These are phyloP conservation scores for Tetragonula carbonaria DNA, from an alignment of 2,888 invertebrate species.

Conservation along the genomic window DNA sequence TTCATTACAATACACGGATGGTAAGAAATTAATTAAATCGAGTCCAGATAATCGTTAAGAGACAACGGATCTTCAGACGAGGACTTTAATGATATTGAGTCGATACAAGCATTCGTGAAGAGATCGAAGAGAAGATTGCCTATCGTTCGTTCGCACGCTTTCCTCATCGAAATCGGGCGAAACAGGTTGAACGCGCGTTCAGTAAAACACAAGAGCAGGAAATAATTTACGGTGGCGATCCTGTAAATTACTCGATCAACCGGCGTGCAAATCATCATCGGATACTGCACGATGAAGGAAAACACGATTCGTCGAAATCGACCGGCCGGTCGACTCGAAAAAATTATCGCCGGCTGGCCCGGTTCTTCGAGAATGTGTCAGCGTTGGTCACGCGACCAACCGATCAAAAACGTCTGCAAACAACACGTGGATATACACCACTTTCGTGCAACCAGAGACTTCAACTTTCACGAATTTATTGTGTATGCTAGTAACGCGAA, in stretches of 20 bases:
- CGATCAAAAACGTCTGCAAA: slow-evolving; percentile 20
- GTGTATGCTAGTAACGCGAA: too few species aligned
- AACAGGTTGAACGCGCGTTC: background rate
- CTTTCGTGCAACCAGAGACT: slow-evolving; percentile 49
- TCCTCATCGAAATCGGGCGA: slow-evolving; percentile 2
- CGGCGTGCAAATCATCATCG: slow-evolving; percentile 30
- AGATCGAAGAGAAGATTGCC: background rate
- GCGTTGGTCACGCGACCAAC: slow-evolving; percentile 41
- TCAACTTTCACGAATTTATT: slow-evolving; percentile 52
- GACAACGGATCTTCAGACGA: background rate
- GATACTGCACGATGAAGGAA: slow-evolving; percentile 4
- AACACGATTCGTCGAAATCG: slow-evolving; percentile 18
- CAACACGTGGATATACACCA: slow-evolving; percentile 23
- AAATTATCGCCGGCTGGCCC: slow-evolving; percentile 2
- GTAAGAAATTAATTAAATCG: background rate
- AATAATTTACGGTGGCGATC: slow-evolving; percentile 13
- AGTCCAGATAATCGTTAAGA: background rate
- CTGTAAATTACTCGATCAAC: slow-evolving; percentile 27
- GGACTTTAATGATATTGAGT: background rate
- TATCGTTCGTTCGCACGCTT: slow-evolving; percentile 20
- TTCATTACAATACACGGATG: too few species aligned
- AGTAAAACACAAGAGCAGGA: background rate
- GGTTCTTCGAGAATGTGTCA: slow-evolving; percentile 30
- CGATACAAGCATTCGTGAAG: background rate
- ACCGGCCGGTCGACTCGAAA: background rate